A percentile compares a stretch with the other conserved stretches of the same genome.
Conservation (phyloP, 2,797 vertebrate species). For the Prionace glauca region DNA sequence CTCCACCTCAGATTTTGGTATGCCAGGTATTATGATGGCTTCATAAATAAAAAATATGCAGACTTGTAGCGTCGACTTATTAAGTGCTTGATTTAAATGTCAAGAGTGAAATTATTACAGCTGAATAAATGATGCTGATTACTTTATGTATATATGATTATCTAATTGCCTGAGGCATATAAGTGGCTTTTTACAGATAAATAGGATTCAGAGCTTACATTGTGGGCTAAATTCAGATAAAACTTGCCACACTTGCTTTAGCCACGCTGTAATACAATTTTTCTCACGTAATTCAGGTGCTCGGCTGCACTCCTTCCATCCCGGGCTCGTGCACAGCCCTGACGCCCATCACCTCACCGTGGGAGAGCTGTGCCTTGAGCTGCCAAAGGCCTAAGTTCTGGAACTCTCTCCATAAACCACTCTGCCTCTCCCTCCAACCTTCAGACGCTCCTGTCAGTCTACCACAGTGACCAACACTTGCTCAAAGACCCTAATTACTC, state of each 20-base stretch:
- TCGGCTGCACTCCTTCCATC: neutral
- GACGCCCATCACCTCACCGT: neutral
- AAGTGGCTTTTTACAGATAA: slow-evolving; percentile 26
- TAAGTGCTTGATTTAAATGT: slow-evolving; percentile 33
- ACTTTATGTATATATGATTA: slow-evolving; percentile 30
- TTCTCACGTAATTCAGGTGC: neutral
- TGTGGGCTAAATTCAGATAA: neutral
- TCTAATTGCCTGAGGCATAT: slow-evolving; percentile 29
- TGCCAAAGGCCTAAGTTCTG: neutral
- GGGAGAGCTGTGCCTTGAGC: neutral
- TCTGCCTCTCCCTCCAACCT: neutral
- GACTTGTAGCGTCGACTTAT: neutral
- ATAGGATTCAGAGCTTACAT: neutral
- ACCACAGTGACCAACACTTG: neutral
- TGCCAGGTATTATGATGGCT: neutral
- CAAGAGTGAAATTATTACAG: slow-evolving; percentile 19
- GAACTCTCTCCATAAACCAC: neutral
- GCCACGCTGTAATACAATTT: neutral
- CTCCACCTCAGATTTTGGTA: neutral
- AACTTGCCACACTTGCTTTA: neutral
- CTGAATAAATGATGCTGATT: slow-evolving; percentile 28
- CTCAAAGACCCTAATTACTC: neutral
- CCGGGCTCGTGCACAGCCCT: neutral
- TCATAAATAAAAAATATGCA: slow-evolving; percentile 4
- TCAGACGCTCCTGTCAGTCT: neutral